Conservation (phyloP, 2,888 invertebrate genomes). For the Deladenus siricidicola region DNA sequence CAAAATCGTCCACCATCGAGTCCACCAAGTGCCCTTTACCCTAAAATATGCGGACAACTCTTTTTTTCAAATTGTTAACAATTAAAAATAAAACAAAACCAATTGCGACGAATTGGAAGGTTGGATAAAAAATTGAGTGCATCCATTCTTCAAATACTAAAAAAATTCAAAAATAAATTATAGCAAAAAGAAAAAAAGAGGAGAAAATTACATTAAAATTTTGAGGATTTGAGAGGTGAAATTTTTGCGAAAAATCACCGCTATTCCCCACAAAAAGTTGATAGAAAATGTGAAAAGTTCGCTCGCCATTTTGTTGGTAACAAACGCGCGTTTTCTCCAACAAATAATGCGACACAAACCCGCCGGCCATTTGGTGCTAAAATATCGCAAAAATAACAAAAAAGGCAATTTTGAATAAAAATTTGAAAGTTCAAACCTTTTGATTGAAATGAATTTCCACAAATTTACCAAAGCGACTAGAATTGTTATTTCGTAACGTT, state of each 20-base stretch:
- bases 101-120: not conserved
- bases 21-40: constrained; percentile 59
- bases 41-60: not conserved
- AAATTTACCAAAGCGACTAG: constrained; percentile 94
- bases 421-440: constrained; percentile 57
- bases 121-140: constrained; percentile 32
- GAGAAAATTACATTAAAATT: not conserved
- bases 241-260: too few relatives aligned
- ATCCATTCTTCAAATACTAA: constrained; percentile 38
- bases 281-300: constrained; percentile 97
- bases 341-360: constrained; percentile 90
- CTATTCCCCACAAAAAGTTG: constrained; percentile 80
- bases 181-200: too few relatives aligned
- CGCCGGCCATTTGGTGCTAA: constrained; percentile 77
- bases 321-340: constrained; percentile 79
- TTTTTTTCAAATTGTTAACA: not conserved
- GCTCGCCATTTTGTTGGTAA: constrained; percentile 78
- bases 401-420: too few relatives aligned
- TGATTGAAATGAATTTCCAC: constrained; percentile 94
- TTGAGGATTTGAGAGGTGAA: not conserved
- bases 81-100: not conserved
- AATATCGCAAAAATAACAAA: constrained; percentile 20
- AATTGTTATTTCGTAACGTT: constrained; percentile 94
- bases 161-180: constrained; percentile 6
- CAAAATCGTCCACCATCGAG: constrained; percentile 81